Evolutionary conservation across 2,113 vertebrate species (phyloP).

Genomic region (Cheilinus undulatus): DNA sequence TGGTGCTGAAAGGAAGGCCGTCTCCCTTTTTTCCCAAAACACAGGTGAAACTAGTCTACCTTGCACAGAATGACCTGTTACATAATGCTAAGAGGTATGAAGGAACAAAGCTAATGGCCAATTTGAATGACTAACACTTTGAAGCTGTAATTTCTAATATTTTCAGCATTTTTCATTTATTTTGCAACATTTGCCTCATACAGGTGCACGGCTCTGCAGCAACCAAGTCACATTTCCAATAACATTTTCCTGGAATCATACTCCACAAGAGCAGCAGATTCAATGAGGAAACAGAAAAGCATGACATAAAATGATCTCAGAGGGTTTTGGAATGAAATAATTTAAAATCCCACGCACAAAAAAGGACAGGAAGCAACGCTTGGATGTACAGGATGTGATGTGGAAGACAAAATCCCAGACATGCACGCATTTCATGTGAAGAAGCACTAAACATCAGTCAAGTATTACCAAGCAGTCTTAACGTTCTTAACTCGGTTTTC

Average conservation of each 20-base stretch:
- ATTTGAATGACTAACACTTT: background rate
- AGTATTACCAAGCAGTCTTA: background rate
- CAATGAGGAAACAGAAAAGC: background rate
- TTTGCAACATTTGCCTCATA: background rate
- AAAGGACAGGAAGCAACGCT: background rate
- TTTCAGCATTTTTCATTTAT: background rate
- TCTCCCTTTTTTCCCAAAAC: background rate
- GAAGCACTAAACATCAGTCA: background rate
- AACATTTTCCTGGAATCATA: background rate
- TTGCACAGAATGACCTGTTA: slow-evolving; percentile 44
- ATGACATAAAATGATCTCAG: background rate
- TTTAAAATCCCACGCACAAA: background rate
- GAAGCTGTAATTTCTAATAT: background rate
- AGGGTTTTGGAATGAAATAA: background rate
- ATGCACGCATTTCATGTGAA: background rate
- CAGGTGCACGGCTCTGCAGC: background rate
- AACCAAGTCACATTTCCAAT: background rate
- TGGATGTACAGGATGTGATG: background rate
- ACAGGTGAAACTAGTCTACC: slow-evolving; percentile 57
- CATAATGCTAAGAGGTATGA: slow-evolving; percentile 27
- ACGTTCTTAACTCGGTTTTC: background rate
- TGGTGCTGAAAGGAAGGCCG: slow-evolving; percentile 43
- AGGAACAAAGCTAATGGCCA: slow-evolving; percentile 27
- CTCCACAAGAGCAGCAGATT: background rate
- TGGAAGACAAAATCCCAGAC: background rate